phyloP scores from a whole-genome alignment of 2,888 invertebrate genomes.

The Philaethria dido region DNA sequence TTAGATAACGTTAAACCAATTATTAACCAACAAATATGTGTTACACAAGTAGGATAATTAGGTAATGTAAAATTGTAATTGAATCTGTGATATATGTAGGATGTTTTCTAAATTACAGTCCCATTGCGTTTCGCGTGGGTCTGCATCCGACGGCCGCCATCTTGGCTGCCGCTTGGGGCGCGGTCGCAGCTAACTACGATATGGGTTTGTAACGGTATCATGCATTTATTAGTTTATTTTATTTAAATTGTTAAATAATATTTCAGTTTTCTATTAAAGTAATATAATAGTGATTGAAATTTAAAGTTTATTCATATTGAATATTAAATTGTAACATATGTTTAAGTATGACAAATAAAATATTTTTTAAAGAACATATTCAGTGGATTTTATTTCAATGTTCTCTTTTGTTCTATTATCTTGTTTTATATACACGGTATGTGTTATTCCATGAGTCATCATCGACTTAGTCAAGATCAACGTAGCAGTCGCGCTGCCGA shows the following conservation, averaged over 20 bases:
- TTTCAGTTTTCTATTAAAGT: slow-evolving; percentile 74
- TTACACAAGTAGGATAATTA: slow-evolving; percentile 54
- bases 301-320: slow-evolving; percentile 81
- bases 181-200: slow-evolving; percentile 84
- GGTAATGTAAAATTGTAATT: slow-evolving; percentile 68
- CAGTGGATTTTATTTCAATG: slow-evolving; percentile 60
- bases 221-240: slow-evolving; percentile 71
- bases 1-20: slow-evolving; percentile 84
- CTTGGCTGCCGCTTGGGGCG: slow-evolving; percentile 83
- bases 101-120: slow-evolving; percentile 84
- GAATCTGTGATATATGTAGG: slow-evolving; percentile 82
- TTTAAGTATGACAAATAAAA: slow-evolving; percentile 81
- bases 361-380: slow-evolving; percentile 57
- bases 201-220: slow-evolving; percentile 85
- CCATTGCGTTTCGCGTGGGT: slow-evolving; percentile 84
- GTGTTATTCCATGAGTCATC: slow-evolving; percentile 83
- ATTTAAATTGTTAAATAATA: slow-evolving; percentile 48
- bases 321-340: slow-evolving; percentile 81
- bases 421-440: slow-evolving; percentile 74
- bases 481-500: slow-evolving; percentile 60
- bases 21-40: slow-evolving; percentile 50
- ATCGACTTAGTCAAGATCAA: slow-evolving; percentile 66
- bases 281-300: slow-evolving; percentile 73
- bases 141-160: slow-evolving; percentile 82
- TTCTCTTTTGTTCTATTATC: slow-evolving; percentile 57